These are phyloP conservation scores for Acanthosepion esculentum DNA, from an alignment of 2,888 invertebrate species.

Conservation along the genomic window DNA sequence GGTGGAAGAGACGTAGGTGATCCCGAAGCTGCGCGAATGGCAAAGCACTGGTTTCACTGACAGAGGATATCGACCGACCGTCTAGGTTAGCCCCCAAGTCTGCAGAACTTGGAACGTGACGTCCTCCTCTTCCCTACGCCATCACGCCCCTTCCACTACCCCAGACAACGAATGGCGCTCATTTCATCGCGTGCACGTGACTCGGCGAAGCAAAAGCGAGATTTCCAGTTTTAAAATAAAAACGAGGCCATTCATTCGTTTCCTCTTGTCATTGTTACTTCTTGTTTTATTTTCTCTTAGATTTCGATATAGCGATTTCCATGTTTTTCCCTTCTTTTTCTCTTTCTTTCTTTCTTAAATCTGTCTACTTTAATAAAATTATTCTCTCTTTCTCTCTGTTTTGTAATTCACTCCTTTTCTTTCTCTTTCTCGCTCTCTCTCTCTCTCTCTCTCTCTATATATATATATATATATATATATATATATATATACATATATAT, in stretches of 20 bases:
- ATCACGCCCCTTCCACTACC: too few species aligned
- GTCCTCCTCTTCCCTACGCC: neutral
- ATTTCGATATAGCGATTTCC: too few species aligned
- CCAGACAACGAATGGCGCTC: neutral
- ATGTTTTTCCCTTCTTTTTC: neutral
- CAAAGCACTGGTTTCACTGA: neutral
- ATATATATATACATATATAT: too few species aligned
- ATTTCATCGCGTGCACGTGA: neutral
- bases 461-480: too few species aligned
- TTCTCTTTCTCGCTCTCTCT: neutral
- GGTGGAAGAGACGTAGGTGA: neutral
- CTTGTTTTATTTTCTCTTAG: too few species aligned
- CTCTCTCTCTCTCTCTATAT: neutral
- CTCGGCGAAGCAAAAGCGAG: neutral
- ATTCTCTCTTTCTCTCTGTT: too few species aligned
- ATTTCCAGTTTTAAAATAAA: neutral
- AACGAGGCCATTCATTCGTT: neutral
- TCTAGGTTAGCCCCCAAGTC: conserved; percentile 2
- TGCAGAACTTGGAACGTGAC: neutral
- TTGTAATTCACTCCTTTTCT: too few species aligned
- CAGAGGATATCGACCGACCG: neutral
- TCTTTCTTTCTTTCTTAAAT: neutral
- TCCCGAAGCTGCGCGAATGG: neutral
- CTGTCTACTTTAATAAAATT: too few species aligned
- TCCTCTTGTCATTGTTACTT: too few species aligned